Percentiles rank a stretch among this genome's conserved stretches.
Evolutionary conservation across 2,888 invertebrate species (phyloP).

Genomic region (Torymus texanus): DNA sequence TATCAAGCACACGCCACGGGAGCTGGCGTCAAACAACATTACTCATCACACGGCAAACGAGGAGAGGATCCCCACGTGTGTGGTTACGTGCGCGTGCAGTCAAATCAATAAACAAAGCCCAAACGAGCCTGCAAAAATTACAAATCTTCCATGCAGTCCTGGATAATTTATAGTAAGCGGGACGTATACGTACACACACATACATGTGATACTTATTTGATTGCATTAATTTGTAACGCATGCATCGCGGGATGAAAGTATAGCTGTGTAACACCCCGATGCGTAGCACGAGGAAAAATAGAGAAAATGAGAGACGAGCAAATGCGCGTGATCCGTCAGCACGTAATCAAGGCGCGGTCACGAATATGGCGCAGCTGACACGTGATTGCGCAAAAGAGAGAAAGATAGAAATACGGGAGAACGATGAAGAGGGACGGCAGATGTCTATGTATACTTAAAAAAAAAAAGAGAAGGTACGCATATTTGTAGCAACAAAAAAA

Average conservation of each 20-base stretch:
- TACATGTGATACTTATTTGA: not conserved
- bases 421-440: too few species aligned
- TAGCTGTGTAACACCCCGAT: not conserved
- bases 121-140: constrained; percentile 9
- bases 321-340: constrained; percentile 13
- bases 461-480: not conserved
- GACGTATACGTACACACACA: not conserved
- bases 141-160: not conserved
- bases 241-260: not conserved
- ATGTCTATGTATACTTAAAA: not conserved
- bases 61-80: too few species aligned
- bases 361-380: not conserved
- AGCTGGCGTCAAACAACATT: too few species aligned
- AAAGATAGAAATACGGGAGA: too few species aligned
- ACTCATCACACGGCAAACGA: too few species aligned
- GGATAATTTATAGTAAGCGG: constrained; percentile 5
- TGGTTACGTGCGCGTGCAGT: too few species aligned
- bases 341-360: constrained; percentile 35
- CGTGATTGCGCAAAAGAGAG: not conserved
- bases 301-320: constrained; percentile 34
- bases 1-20: too few species aligned
- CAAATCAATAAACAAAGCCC: not conserved
- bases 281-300: not conserved
- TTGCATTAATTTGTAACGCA: constrained; percentile 27
- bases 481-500: not conserved